Evolutionary conservation across 1,140 invertebrate genomes (phyloP).

Genomic region (Macrocentrus cingulum): DNA sequence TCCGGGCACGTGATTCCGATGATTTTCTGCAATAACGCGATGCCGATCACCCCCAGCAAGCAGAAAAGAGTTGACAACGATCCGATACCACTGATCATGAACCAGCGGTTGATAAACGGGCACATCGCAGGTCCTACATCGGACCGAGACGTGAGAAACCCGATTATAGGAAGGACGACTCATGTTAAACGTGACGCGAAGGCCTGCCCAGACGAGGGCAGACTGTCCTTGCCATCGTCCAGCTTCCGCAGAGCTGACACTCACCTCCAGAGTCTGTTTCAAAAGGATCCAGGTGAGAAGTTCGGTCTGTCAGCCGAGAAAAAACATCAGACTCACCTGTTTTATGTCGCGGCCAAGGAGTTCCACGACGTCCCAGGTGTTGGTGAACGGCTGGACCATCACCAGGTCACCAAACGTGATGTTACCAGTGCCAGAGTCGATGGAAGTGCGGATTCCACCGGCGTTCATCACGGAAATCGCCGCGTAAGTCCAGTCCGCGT

Average conservation of each 20-base stretch:
- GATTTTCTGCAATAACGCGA: conserved; percentile 28
- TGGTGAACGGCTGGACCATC: conserved; percentile 71
- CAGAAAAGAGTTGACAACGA: conserved; percentile 67
- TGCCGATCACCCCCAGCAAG: conserved; percentile 69
- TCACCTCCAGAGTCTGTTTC: conserved; percentile 29
- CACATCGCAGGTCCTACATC: conserved; percentile 66
- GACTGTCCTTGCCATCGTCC: conserved; percentile 21
- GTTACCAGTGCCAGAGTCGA: conserved; percentile 59
- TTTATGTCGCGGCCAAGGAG: conserved; percentile 65
- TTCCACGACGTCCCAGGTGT: conserved; percentile 68
- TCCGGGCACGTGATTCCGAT: conserved; percentile 38
- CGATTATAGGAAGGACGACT: conserved; percentile 22
- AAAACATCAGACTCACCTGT: conserved; percentile 50
- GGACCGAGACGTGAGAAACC: conserved; percentile 35
- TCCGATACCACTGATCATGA: conserved; percentile 60
- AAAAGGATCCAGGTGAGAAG: not conserved
- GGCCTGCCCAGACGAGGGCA: conserved; percentile 46
- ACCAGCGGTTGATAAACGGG: conserved; percentile 64
- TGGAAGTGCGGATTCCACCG: conserved; percentile 68
- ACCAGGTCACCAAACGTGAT: conserved; percentile 70
- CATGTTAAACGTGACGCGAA: conserved; percentile 57
- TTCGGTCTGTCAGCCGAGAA: conserved; percentile 17
- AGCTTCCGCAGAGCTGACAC: conserved; percentile 27
- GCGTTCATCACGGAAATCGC: conserved; percentile 70
- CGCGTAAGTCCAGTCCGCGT: conserved; percentile 66